Evolutionary conservation across 2,888 invertebrate genomes (phyloP).

Genomic region (Synergus laeviventris): DNA sequence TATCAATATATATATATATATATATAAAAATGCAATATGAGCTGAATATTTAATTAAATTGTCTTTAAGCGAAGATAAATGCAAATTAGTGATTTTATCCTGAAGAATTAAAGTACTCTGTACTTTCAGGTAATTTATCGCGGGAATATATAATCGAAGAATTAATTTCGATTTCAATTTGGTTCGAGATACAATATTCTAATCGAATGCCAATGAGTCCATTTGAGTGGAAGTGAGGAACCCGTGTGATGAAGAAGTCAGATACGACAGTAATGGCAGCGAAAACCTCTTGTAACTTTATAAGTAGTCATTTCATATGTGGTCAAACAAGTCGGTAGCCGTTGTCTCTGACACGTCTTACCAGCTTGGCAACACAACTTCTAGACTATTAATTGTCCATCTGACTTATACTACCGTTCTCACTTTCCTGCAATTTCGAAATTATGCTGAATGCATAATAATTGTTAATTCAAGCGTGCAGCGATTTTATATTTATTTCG

Average conservation of each 20-base stretch:
- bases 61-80: not conserved
- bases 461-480: constrained; percentile 27
- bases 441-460: constrained; percentile 38
- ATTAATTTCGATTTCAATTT: constrained; percentile 35
- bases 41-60: not conserved
- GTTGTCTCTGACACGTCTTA: constrained; percentile 35
- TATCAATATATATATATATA: not conserved
- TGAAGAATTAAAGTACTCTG: not conserved
- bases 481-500: constrained; percentile 30
- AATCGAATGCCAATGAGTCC: constrained; percentile 19
- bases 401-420: constrained; percentile 29
- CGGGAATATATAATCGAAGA: constrained; percentile 6
- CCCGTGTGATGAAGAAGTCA: constrained; percentile 11
- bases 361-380: constrained; percentile 37
- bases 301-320: constrained; percentile 35
- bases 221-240: constrained; percentile 15
- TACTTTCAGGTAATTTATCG: not conserved
- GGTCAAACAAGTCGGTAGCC: constrained; percentile 39
- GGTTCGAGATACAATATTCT: constrained; percentile 12
- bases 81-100: not conserved
- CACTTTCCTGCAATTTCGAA: constrained; percentile 37
- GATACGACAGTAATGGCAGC: constrained; percentile 30
- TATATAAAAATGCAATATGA: not conserved
- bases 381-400: constrained; percentile 35
- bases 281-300: constrained; percentile 18